Base-by-base conservation (phyloP, 2,113 vertebrate genomes). In the Engraulis encrasicolus region DNA sequence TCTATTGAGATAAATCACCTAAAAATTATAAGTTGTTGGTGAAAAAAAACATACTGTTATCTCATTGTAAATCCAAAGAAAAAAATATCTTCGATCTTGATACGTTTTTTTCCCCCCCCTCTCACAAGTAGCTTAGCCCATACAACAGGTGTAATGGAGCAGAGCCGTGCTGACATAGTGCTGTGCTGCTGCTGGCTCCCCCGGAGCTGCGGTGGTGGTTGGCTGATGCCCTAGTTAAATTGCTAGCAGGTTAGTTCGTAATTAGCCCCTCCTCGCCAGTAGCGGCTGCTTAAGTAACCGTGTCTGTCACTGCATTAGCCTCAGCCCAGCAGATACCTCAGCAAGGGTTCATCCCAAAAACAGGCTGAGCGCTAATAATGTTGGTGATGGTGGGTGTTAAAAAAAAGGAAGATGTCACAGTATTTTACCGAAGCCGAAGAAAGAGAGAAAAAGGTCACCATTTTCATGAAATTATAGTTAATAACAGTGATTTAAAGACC, bases 251-350 rank as follows among this genome's bases (percentile, higher is more conserved):
- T 79, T 81, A 81, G 37, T 52, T 78, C 80, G 78, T 82, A 78
- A 48, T 85, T 85, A 80, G 80, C 78, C 15, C 31, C 58, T 58
- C 84, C 82, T 54, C 79, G 20, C 81, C n/a, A 23, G 84, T 82
- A 84, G 78, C 77, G 77, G 61, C 86, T 82, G 86, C 54, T 80
- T 84, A 84, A 87, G 86, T 86, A 82, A 89, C 78, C 82, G 71
- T 86, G 78, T 86, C 86, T 81, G 61, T 77, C 52, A 20, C 78
- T 81, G 38, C 79, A 82, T 85, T 79, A 84, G 82, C 27, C 82
- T 83, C 45, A 77, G 38, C 4, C 50, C 54, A 27, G 20, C 14
- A 36, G 34, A 79, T 19, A 18, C 17, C 34, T 84, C 48, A 17
- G 18, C 74, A 31, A 66, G 58, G n/a, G 58, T 66, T 66, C 58